Evolutionary conservation across 2,113 vertebrate species (phyloP).

Genomic region (Toxotes chatareus): DNA sequence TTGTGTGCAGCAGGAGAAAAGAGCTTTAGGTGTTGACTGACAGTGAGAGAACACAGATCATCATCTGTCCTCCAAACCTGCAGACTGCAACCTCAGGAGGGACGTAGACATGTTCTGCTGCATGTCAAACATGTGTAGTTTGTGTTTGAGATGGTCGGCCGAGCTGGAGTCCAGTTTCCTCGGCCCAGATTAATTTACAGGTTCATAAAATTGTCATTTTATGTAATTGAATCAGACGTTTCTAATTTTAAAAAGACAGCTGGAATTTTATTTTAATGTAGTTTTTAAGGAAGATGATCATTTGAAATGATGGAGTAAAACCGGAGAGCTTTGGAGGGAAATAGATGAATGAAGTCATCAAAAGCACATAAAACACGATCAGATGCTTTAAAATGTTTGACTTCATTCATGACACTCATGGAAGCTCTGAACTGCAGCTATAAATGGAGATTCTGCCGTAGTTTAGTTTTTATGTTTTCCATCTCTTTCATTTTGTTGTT

Average conservation of each 20-base stretch:
- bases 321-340: neutral
- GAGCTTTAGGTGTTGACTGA: neutral
- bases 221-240: neutral
- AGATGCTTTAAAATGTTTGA: neutral
- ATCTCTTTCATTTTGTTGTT: neutral
- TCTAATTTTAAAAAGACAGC: neutral
- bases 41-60: neutral
- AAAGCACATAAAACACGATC: neutral
- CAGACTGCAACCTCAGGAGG: conserved; percentile 29
- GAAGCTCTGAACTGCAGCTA: neutral
- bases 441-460: neutral
- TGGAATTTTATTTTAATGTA: no score
- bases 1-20: neutral
- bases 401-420: neutral
- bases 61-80: neutral
- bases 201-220: conserved; percentile 3
- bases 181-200: neutral
- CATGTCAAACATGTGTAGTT: conserved; percentile 48
- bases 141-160: conserved; percentile 34
- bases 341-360: neutral
- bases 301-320: neutral
- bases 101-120: conserved; percentile 18
- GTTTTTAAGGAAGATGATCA: neutral
- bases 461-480: neutral
- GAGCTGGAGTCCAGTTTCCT: conserved; percentile 37